phyloP scores from a whole-genome alignment of 2,888 invertebrate species.

The Lasius platythorax region DNA sequence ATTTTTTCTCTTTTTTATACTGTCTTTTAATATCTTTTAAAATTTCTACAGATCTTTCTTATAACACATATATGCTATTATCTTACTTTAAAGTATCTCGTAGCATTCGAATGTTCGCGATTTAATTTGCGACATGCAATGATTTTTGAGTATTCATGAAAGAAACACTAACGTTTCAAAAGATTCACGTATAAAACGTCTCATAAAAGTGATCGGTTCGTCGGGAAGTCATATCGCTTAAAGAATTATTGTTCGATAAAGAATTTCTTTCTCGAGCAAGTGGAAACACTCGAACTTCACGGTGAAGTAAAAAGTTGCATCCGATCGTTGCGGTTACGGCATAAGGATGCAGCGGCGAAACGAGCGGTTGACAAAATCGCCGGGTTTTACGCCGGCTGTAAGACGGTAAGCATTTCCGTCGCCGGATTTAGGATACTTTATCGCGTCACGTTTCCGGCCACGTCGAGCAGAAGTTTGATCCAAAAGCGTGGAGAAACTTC shows the following conservation, averaged over 20 bases:
- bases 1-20: neutral
- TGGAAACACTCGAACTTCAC: constrained; percentile 18
- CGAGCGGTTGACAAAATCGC: constrained; percentile 35
- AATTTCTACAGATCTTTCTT: neutral
- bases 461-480: constrained; percentile 8
- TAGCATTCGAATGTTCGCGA: neutral
- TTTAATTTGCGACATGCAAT: neutral
- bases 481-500: constrained; percentile 17
- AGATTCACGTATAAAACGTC: neutral
- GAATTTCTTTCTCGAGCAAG: neutral
- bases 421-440: constrained; percentile 25
- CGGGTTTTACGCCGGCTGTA: constrained; percentile 40
- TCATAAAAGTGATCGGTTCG: neutral
- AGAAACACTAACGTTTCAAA: neutral
- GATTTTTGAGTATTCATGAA: neutral
- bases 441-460: constrained; percentile 27
- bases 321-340: constrained; percentile 19
- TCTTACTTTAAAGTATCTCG: neutral
- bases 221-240: neutral
- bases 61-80: neutral
- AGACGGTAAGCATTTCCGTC: constrained; percentile 16
- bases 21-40: neutral
- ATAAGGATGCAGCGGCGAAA: constrained; percentile 23
- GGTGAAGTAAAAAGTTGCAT: constrained; percentile 27
- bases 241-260: constrained; percentile 19